A percentile compares a stretch with the other conserved stretches of the same genome.
These are phyloP conservation scores for Poeciliopsis gracilis DNA, from an alignment of 2,797 vertebrate species.

Conservation along the genomic window DNA sequence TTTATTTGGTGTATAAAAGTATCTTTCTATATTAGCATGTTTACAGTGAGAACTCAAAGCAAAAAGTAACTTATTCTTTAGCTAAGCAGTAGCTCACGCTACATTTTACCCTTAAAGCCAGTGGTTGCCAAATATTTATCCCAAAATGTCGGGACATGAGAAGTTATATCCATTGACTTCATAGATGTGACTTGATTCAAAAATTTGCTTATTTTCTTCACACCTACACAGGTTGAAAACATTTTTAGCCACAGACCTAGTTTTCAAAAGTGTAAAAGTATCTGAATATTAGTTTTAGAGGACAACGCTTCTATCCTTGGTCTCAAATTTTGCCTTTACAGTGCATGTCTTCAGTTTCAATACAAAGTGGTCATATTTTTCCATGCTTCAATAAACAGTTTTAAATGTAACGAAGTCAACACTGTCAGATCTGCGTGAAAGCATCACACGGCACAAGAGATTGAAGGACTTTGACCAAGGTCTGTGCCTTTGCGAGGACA, in stretches of 20 bases:
- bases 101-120: neutral
- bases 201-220: neutral
- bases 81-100: neutral
- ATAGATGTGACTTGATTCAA: neutral
- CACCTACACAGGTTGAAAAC: neutral
- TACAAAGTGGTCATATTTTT: neutral
- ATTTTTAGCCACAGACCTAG: neutral
- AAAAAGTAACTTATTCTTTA: neutral
- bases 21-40: neutral
- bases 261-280: neutral
- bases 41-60: neutral
- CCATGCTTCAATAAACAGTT: conserved; percentile 8
- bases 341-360: neutral
- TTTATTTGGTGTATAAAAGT: no score
- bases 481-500: conserved; percentile 26
- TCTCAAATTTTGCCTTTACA: neutral
- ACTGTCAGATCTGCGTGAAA: conserved; percentile 14
- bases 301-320: neutral
- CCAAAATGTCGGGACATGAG: neutral
- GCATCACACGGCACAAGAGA: conserved; percentile 17
- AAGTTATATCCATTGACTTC: neutral
- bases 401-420: conserved; percentile 26
- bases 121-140: neutral
- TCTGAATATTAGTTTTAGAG: neutral
- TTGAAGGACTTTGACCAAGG: conserved; percentile 30